Evolutionary conservation across 2,113 vertebrate species (phyloP), one percentile per base, ranked within the genome.

Genomic region (Passerina amoena): DNA sequence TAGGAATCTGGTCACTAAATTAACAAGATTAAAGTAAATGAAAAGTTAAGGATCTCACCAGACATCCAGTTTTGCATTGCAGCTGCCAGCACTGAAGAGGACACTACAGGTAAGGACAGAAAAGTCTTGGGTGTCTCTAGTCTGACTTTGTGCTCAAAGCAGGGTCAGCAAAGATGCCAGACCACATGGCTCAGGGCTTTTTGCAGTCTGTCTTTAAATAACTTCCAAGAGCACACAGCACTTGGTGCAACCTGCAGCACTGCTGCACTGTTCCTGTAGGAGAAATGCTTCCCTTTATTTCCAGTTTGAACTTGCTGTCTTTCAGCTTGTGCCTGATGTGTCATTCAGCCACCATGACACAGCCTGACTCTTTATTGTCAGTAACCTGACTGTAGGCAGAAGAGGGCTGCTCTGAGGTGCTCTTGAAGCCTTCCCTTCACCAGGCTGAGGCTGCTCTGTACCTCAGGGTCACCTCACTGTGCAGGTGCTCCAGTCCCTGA

Each of bases 391-490:
- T 31, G 3, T 18, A 37, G 54, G 54, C 19, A 70, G 48, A 13
- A 42, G 45, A 53, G 24, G 4, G 31, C 20, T 94, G 44, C 11
- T 60, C 12, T 80, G n/a, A 83, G 16, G 15, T 77, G 51, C 28
- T 8, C 12, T 11, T 13, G 48, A 40, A 76, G 17, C 28, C 25
- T 88, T 63, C 13, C 16, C 4, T 70, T 90, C 48, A 42, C 1
- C 8, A 54, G 47, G 42, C 44, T 73, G 68, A 70, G 59, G 37
- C 33, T 73, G 22, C 7, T 12, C 6, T 9, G 2, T 54, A 15
- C 2, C 1, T 70, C 10, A 23, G 14, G 20, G 15, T 81, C 13
- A 30, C 57, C 28, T 50, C 2, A 1, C 30, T 1, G 10, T 33
- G 30, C 18, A 64, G 33, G 14, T 86, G 12, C 20, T 77, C 9